Conservation (phyloP, 2,113 vertebrate species). For the Apteryx mantelli region DNA sequence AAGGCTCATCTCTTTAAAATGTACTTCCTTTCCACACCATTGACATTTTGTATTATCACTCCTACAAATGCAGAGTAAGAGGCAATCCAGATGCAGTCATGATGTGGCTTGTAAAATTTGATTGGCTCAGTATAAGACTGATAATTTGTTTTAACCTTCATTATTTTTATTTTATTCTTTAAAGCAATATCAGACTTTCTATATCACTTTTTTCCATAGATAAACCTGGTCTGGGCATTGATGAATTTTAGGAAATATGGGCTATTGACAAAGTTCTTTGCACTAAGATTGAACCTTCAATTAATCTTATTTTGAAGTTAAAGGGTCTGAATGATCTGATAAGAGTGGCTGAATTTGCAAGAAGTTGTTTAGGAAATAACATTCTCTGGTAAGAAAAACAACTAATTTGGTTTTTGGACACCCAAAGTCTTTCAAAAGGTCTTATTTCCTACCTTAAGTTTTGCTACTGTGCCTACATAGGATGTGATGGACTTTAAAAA, state of each 20-base stretch:
- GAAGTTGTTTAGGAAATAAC: background rate
- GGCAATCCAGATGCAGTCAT: background rate
- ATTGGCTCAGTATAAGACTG: background rate
- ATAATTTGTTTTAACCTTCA: background rate
- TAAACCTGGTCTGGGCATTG: background rate
- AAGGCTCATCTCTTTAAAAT: background rate
- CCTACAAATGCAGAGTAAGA: background rate
- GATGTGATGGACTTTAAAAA: background rate
- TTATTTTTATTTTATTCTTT: background rate
- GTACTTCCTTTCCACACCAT: conserved; percentile 9
- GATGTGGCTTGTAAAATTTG: background rate
- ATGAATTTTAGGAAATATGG: background rate
- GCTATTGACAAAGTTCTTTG: background rate
- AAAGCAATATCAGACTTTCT: background rate
- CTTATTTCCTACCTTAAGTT: background rate
- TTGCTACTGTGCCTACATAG: background rate
- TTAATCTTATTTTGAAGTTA: background rate
- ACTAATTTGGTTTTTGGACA: background rate
- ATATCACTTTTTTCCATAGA: background rate
- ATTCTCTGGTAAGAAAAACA: background rate
- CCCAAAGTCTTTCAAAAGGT: background rate
- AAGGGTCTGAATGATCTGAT: background rate
- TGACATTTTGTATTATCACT: background rate
- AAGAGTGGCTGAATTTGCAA: background rate
- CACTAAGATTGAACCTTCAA: background rate